Base-by-base conservation (phyloP, 64 coral and sea anemone genomes). In the Montipora cactus region DNA sequence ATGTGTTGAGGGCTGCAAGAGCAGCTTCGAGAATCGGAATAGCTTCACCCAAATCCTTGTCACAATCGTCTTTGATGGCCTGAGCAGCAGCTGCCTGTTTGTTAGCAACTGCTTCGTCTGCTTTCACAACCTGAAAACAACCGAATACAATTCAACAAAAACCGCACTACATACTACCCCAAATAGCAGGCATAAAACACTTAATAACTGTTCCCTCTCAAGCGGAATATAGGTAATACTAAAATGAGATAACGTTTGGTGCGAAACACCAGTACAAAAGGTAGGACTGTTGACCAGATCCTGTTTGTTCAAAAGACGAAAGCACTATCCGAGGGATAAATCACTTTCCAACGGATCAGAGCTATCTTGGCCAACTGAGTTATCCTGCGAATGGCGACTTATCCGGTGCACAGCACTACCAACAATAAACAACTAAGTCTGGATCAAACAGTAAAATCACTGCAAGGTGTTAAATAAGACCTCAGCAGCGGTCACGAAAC, bases 61-160 rank as follows among this genome's bases (percentile, higher is more conserved):
- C 98, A 67, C 98, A 99, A 12, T 99, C 98, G 61, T 99, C 98
- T 86, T 99, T 99, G 70, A 99, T 99, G 7, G 98, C 98, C 80
- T 99, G 95, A 83, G 98, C 98, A 9, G 98, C 98, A 69, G 91
- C 93, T 44, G 98, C 98, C 81, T 99, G 98, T 62, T 99, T 95
- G 59, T 99, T 99, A 1, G 98, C 98, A 53, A 99, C 92, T 70
- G 95, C 95, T 59, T 99, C 98, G 80, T 99, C 98, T 67, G 95
- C 98, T 92, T 99, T 99, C 19, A 99, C 98, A 46, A 99, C 85
- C 98, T 99, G 84, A 3, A 68, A 44, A 18, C 7, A 37, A 37
- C 18, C 11, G n/a, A 76, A 78, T 46, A 23, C 2, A 88, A 6
- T 21, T 18, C 5, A 46, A 55, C 4, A 59, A 68, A 83, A n/a